Conservation (phyloP, 2,113 vertebrate genomes). For the Petrocephalus zakoni region DNA sequence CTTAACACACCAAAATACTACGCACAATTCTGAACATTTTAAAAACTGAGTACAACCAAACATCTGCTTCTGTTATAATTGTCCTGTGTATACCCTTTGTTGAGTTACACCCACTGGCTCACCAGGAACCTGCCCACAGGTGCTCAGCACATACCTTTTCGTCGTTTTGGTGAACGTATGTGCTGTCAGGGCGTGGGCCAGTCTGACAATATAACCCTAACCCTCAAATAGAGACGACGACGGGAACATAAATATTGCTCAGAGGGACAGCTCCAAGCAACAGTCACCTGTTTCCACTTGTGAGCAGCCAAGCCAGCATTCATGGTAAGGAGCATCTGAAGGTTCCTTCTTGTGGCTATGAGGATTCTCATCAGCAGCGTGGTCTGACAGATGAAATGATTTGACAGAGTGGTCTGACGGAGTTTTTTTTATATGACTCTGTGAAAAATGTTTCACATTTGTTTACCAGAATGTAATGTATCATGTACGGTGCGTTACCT, state of each 20-base stretch:
- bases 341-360: neutral
- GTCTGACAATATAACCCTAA: neutral
- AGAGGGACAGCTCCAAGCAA: neutral
- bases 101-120: neutral
- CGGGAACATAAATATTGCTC: neutral
- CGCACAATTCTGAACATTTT: neutral
- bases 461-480: neutral
- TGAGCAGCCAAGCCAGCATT: neutral
- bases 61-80: neutral
- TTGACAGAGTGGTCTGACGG: no score
- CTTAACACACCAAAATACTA: neutral
- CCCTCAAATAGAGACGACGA: neutral
- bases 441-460: neutral
- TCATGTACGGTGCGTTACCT: neutral
- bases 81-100: neutral
- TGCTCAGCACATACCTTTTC: neutral
- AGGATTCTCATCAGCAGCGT: no score
- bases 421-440: neutral
- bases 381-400: neutral
- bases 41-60: neutral
- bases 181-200: neutral
- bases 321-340: neutral
- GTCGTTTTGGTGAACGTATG: neutral
- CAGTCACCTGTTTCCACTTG: neutral
- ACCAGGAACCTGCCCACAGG: constrained; percentile 3